These are phyloP conservation scores for Rhyacophila brunnea DNA, from an alignment of 1,140 invertebrate species.

Conservation along the genomic window DNA sequence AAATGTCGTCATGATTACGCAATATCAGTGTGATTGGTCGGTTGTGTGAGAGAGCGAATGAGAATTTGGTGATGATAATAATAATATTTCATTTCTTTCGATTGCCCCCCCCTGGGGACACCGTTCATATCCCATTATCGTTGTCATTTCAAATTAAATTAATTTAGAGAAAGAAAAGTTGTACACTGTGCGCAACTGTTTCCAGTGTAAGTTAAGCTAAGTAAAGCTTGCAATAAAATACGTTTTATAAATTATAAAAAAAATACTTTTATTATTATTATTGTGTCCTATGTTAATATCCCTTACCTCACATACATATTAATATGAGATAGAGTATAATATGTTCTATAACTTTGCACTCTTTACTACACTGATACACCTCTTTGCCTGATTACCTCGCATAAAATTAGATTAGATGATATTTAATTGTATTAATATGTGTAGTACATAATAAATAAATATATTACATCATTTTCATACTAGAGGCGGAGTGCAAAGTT, in stretches of 20 bases:
- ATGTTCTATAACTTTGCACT: too few relatives aligned
- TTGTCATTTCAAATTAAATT: constrained; percentile 26
- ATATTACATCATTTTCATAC: too few relatives aligned
- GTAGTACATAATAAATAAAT: too few relatives aligned
- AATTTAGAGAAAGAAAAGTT: constrained; percentile 20
- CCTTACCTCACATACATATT: too few relatives aligned
- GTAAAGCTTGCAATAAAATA: constrained; percentile 34
- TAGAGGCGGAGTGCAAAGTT: too few relatives aligned
- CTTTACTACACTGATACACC: too few relatives aligned
- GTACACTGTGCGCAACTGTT: constrained; percentile 22
- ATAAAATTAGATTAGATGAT: too few relatives aligned
- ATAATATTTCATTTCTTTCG: too few relatives aligned
- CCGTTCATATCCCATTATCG: constrained; percentile 17
- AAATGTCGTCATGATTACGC: constrained; percentile 13
- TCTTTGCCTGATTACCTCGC: too few relatives aligned
- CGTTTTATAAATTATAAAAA: constrained; percentile 25
- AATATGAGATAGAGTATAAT: too few relatives aligned
- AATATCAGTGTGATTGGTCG: constrained; percentile 26
- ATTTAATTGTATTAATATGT: too few relatives aligned
- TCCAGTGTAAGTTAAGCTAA: constrained; percentile 35
- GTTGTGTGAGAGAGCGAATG: constrained; percentile 24
- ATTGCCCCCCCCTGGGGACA: not conserved
- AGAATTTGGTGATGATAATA: constrained; percentile 19
- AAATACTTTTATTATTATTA: constrained; percentile 4
- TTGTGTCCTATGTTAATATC: too few relatives aligned